Evolutionary conservation across 2,797 vertebrate species (phyloP).

Genomic region (Ibycter americanus): DNA sequence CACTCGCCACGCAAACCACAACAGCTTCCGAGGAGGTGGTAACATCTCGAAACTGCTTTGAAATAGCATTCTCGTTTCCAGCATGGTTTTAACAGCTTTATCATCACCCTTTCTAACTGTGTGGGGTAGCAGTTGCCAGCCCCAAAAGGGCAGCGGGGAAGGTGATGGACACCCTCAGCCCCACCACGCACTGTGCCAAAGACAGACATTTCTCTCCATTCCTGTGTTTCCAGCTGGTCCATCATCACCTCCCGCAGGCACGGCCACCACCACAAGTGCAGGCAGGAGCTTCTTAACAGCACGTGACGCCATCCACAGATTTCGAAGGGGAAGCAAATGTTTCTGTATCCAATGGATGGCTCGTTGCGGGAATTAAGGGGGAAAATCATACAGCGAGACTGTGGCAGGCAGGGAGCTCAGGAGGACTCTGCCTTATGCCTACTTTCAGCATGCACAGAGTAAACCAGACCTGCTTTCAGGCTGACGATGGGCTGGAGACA

Average conservation of each 20-base stretch:
- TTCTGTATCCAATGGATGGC: background rate
- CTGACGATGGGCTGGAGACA: background rate
- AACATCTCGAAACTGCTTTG: background rate
- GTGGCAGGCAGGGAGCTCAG: background rate
- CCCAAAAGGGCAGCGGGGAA: background rate
- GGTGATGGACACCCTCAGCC: background rate
- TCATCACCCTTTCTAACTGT: background rate
- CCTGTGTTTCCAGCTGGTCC: background rate
- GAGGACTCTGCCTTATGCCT: background rate
- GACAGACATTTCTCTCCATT: background rate
- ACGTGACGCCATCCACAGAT: background rate
- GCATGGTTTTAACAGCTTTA: background rate
- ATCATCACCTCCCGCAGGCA: background rate
- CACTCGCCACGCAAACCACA: background rate
- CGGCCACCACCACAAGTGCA: background rate
- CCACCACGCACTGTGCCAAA: background rate
- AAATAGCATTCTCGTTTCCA: background rate
- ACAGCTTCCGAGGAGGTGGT: background rate
- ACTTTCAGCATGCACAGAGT: background rate
- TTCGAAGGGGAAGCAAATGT: constrained; percentile 13
- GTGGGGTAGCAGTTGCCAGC: background rate
- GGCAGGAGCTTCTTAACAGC: background rate
- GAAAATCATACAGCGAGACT: background rate
- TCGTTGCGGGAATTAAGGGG: fast-evolving
- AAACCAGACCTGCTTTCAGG: background rate